Conservation (phyloP, 2,113 vertebrate genomes). For the Lota lota region DNA sequence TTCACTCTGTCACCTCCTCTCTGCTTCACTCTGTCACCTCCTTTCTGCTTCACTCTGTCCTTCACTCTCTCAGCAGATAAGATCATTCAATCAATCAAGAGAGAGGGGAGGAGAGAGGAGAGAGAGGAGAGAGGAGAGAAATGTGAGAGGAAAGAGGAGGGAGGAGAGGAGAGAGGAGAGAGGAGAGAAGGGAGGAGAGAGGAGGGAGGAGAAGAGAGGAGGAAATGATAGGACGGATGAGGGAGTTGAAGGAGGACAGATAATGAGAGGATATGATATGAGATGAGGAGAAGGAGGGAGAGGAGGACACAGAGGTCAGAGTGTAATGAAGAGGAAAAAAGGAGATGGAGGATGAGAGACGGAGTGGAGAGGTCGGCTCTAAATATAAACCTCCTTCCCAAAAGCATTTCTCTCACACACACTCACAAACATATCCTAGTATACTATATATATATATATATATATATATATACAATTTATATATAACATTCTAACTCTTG, state of each 20-base stretch:
- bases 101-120: constrained; percentile 13
- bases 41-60: constrained; percentile 27
- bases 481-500: too few relatives aligned
- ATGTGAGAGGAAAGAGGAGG: constrained; percentile 12
- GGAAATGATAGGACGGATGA: not conserved
- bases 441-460: too few relatives aligned
- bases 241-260: not conserved
- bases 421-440: too few relatives aligned
- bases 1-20: constrained; percentile 8
- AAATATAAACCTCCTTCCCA: too few relatives aligned
- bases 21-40: constrained; percentile 8
- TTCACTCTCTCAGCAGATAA: constrained; percentile 24
- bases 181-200: constrained; percentile 5
- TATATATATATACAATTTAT: too few relatives aligned
- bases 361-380: not conserved
- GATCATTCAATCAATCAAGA: not conserved
- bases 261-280: not conserved
- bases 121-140: constrained; percentile 4
- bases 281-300: not conserved
- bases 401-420: too few relatives aligned
- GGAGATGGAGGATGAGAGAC: not conserved
- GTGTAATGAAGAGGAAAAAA: not conserved
- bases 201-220: not conserved
- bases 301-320: not conserved
- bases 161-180: constrained; percentile 7